Base-by-base conservation (phyloP, 2,797 vertebrate genomes). In the Helicolenus hilgendorfi region DNA sequence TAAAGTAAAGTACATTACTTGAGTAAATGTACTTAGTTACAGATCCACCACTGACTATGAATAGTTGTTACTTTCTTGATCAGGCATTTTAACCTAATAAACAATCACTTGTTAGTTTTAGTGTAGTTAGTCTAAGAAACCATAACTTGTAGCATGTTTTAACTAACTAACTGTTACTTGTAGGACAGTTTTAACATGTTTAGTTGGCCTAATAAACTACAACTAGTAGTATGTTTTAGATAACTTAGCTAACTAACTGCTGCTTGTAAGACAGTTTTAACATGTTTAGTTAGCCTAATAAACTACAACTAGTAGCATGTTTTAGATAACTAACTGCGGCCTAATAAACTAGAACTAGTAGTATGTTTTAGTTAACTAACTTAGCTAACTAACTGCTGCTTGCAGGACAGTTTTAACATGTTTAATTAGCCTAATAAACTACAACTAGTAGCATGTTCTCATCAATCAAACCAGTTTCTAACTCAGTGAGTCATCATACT, bases 131-230 rank as follows among this genome's bases (percentile, higher is more conserved):
- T 27, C 26, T 27, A 27, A 27, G 26, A 27, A 27, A 27, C 26
- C 3, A 27, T 27, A 27, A 62, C 59, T 62, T 35, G 33, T 9
- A 36, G 35, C 35, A 49, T 49, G 45, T 49, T 49, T 49, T 20
- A 49, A 15, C 45, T 49, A 36, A 10, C 35, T 36, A 31, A 31
- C 31, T 31, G 31, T 7, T 5, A 7, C 6, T 31, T 31, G 31
- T 31, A 31, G 6, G 31, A 2, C 31, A 5, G 26, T 27, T 27
- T 31, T 5, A 31, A 31, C 31, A 31, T 31, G 31, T 31, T 31
- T 3, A 15, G 14, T 0, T 45, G 15, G 14, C 0, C 15, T 45
- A 45, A 45, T 0, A 45, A 45, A 45, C 14, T 1, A 18, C 1
- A 33, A 67, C 22, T 67, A 4, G 49, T 1, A 53, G 20, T 18